Evolutionary conservation across 2,888 invertebrate species (phyloP), one percentile per base, ranked within the genome.

Genomic region (Clanis bilineata): DNA sequence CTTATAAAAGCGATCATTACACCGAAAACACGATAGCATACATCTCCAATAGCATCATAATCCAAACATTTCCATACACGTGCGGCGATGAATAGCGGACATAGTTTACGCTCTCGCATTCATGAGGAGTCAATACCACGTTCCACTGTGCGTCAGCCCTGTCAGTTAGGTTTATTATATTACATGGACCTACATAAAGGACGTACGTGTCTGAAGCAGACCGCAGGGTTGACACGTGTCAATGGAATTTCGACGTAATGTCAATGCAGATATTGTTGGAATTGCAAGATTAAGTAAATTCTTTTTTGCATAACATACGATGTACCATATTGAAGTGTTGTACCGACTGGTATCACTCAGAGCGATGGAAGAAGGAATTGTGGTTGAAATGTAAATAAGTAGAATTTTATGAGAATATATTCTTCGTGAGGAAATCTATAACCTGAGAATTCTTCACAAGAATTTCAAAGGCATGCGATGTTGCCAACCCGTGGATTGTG

Each of bases 121-220:
- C 41, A 41, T 32, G 32, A 51, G 51, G 18, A 51, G 28, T 51
- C 51, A 51, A 51, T 51, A 51, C 28, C 45, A 45, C 45, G 9
- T 51, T 28, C 51, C 10, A 18, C 18, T 28, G 32, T 32, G 32
- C 32, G 10, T 18, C 41, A 41, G 7, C 41, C 41, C 41, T 51
- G 18, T 15, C 28, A 22, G 44, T 18, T 28, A 51, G 47, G 28
- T 51, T 51, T 51, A 44, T 44, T 44, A 51, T 28, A 51, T 51
- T 41, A 15, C 39, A 51, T 28, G 3, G 28, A 15, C 28, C 15
- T 51, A 51, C 18, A 18, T 51, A 51, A 51, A 32, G 51, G 32
- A 32, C 32, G 28, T 51, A 32, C 32, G 32, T 51, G 51, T 51
- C 51, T 32, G 18, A 7, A 32, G 18, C 51, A 51, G 18, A 51